Percentiles rank a stretch among this genome's conserved stretches.
Conservation (phyloP, 1,140 invertebrate species). For the Diorhabda elongata region DNA sequence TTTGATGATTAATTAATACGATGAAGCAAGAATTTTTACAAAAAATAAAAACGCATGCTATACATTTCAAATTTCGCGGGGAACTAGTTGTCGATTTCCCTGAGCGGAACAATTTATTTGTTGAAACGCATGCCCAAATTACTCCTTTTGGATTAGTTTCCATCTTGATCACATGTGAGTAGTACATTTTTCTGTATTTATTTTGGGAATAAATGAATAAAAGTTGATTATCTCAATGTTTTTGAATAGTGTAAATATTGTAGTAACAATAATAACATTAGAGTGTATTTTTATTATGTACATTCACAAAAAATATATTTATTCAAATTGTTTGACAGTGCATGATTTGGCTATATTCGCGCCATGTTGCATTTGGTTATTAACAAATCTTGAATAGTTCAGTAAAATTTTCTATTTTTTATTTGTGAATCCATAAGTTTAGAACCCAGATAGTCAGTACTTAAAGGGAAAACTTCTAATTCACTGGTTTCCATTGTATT, state of each 20-base stretch:
- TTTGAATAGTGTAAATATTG: conserved; percentile 7
- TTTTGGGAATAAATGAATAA: background rate
- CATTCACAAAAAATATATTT: conserved; percentile 1
- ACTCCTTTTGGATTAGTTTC: conserved; percentile 57
- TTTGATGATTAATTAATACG: too few relatives aligned
- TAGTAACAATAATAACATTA: conserved; percentile 5
- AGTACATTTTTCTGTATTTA: conserved; percentile 25
- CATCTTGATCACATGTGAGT: conserved; percentile 64
- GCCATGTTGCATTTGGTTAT: conserved; percentile 44
- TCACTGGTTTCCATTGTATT: background rate
- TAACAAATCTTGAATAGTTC: conserved; percentile 20
- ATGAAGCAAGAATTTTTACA: too few relatives aligned
- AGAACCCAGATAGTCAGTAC: too few relatives aligned
- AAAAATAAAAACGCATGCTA: too few relatives aligned
- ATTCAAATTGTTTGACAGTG: conserved; percentile 36
- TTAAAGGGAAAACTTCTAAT: too few relatives aligned
- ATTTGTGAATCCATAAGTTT: too few relatives aligned
- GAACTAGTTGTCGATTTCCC: conserved; percentile 9
- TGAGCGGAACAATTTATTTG: conserved; percentile 22
- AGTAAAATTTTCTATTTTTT: background rate
- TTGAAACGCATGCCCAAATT: conserved; percentile 28
- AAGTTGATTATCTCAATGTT: background rate
- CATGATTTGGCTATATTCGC: conserved; percentile 44
- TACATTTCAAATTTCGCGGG: too few relatives aligned
- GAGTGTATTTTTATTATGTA: conserved; percentile 5